Base-by-base conservation (phyloP, 2,888 invertebrate genomes). In the Drosophila demipolita region DNA sequence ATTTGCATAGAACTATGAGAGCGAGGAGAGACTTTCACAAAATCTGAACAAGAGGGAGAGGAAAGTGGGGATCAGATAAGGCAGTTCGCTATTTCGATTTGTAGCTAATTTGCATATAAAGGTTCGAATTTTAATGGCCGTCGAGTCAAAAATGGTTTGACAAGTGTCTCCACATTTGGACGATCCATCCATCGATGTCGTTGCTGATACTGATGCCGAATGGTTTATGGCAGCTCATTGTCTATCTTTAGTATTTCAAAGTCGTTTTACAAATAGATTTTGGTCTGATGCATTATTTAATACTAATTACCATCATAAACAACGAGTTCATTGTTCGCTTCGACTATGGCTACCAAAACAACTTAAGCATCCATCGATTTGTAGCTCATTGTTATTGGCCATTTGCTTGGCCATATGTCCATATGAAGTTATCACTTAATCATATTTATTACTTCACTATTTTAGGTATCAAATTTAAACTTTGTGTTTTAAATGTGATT, bases 101-200 rank as follows among this genome's bases (percentile, higher is more conserved):
- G 75, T 74, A 55, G 60, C 80, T 87, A 67, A 85, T 86, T 86
- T 86, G 78, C 82, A 87, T 87, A 80, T 77, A 48, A 77, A 74
- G 82, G 82, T 72, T 66, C 57, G 26, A 65, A 26, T 59, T 68
- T 68, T 78, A 73, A 74, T 74, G 79, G 67, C 29, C 32, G 23
- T 33, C 60, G 53, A 67, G 62, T 71, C 64, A 59, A 66, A 75
- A 77, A 68, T 64, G 69, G 58, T 52, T 77, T 79, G 84, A 87
- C 87, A 89, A 89, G 74, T 87, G 80, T 75, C 75, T 69, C 69
- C 70, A 40, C 60, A 66, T 81, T 65, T 75, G 71, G 80, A 32
- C n/a, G 58, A 66, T 35, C 38, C 48, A 67, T 62, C 61, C 57
- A 64, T 74, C 70, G 57, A 71, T 62, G 57, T 49, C 26, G 32